Conservation (phyloP, 1,140 invertebrate genomes). For the Heterodera schachtii region DNA sequence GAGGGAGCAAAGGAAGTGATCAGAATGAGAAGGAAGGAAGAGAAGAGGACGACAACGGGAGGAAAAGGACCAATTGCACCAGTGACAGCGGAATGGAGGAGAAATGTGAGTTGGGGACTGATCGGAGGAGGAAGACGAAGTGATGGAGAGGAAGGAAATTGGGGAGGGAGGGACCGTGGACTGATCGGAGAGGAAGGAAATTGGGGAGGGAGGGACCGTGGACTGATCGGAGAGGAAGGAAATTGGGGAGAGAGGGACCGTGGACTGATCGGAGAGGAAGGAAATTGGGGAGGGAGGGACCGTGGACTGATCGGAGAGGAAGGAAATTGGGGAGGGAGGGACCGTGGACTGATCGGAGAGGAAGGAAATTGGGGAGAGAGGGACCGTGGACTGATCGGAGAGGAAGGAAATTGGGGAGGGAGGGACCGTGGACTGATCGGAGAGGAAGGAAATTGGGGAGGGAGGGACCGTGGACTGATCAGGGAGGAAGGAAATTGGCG, state of each 20-base stretch:
- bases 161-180: not conserved
- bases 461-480: not conserved
- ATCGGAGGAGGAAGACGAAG: too few relatives aligned
- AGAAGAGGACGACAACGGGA: not conserved
- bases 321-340: not conserved
- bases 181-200: too few relatives aligned
- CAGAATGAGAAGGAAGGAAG: not conserved
- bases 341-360: not conserved
- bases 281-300: too few relatives aligned
- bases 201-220: too few relatives aligned
- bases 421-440: not conserved
- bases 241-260: not conserved
- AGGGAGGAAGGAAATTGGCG: too few relatives aligned
- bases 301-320: constrained; percentile 10
- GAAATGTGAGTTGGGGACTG: not conserved
- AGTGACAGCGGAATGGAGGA: constrained; percentile 17
- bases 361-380: not conserved
- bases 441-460: not conserved
- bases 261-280: not conserved
- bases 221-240: constrained; percentile 1
- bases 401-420: not conserved
- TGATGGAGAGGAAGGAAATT: too few relatives aligned
- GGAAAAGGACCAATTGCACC: not conserved
- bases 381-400: constrained; percentile 17
- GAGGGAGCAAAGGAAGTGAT: not conserved